These are phyloP conservation scores for Tauraco erythrolophus DNA, from an alignment of 2,113 vertebrate genomes.

Conservation along the genomic window DNA sequence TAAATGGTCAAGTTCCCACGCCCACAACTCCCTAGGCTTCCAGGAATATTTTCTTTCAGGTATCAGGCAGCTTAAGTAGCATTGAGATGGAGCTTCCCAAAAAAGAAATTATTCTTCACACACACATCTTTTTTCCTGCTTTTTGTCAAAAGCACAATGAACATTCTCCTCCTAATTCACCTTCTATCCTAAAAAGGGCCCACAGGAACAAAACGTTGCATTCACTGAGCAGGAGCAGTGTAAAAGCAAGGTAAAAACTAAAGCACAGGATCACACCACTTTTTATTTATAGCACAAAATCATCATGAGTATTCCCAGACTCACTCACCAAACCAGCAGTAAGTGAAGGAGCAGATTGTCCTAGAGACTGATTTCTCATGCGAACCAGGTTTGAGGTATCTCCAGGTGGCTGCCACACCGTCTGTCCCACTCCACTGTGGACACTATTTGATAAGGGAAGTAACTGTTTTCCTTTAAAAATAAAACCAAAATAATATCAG, in stretches of 20 bases:
- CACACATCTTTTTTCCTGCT: not conserved
- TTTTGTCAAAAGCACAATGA: not conserved
- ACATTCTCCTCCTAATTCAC: not conserved
- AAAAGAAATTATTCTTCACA: not conserved
- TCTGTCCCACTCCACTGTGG: constrained; percentile 89
- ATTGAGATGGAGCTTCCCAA: not conserved
- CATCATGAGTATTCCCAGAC: not conserved
- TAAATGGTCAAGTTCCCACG: not conserved
- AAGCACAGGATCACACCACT: not conserved
- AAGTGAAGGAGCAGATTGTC: constrained; percentile 95
- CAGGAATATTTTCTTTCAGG: not conserved
- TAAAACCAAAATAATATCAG: constrained; percentile 46
- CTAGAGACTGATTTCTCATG: constrained; percentile 93
- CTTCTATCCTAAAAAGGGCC: not conserved
- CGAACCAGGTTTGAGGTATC: constrained; percentile 92
- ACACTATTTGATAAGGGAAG: constrained; percentile 92
- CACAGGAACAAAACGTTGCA: not conserved
- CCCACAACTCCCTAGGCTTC: not conserved
- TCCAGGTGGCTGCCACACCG: constrained; percentile 84
- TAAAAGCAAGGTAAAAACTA: not conserved
- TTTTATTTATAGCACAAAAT: not conserved
- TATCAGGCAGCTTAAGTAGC: not conserved
- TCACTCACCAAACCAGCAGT: constrained; percentile 95
- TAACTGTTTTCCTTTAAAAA: constrained; percentile 90
- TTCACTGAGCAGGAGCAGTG: not conserved